phyloP scores from a whole-genome alignment of 2,797 vertebrate species.

The Hydrophis major region DNA sequence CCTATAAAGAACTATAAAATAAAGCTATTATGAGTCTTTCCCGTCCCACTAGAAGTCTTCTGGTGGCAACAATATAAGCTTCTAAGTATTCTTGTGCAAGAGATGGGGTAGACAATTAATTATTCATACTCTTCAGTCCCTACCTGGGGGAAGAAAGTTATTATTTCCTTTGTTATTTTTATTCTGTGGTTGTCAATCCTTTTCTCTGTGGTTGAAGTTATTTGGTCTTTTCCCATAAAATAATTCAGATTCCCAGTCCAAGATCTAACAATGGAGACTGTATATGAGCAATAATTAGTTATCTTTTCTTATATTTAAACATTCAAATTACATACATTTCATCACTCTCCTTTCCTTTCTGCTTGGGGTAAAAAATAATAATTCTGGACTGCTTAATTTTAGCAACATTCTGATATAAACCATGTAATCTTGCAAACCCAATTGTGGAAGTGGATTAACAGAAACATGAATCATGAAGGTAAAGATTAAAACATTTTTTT shows the following conservation, averaged over 20 bases:
- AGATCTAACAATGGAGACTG: background rate
- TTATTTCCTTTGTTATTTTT: background rate
- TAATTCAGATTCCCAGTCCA: background rate
- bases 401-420: slow-evolving; percentile 45
- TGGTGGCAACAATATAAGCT: background rate
- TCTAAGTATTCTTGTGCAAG: background rate
- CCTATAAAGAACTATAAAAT: background rate
- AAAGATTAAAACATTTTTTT: slow-evolving; percentile 44
- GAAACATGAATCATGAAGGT: slow-evolving; percentile 38
- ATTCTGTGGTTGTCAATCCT: background rate
- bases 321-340: background rate
- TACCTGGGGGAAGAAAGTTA: background rate
- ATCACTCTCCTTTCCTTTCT: background rate
- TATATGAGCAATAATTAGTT: background rate
- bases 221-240: background rate
- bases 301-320: background rate
- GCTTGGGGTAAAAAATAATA: background rate
- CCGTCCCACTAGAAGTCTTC: background rate
- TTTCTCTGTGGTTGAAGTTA: background rate
- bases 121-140: background rate
- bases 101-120: background rate
- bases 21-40: background rate
- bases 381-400: slow-evolving; percentile 42
- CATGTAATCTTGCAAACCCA: slow-evolving; percentile 38
- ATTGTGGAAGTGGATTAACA: fast-evolving